A percentile compares a stretch with the other conserved stretches of the same genome.
phyloP scores from a whole-genome alignment of 2,888 invertebrate species.

The Hydroisotoma schaefferi region DNA sequence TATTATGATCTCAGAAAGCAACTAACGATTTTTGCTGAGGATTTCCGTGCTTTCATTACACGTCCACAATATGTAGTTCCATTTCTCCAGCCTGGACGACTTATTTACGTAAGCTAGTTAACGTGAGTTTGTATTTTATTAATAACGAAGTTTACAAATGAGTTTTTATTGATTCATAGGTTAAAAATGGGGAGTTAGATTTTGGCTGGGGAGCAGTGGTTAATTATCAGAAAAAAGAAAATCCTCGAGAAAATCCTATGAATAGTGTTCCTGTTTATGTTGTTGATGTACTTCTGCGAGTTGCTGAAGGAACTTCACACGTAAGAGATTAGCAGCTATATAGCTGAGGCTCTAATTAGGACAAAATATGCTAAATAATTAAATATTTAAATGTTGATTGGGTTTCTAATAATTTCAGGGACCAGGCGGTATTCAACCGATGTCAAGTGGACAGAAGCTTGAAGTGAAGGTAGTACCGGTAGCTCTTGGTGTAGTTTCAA shows the following conservation, averaged over 20 bases:
- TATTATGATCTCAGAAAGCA: constrained; percentile 84
- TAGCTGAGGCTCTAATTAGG: no score
- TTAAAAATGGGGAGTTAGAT: constrained; percentile 75
- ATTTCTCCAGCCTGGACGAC: constrained; percentile 89
- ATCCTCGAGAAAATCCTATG: constrained; percentile 50
- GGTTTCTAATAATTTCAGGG: no score
- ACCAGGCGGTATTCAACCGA: constrained; percentile 53
- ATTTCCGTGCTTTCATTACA: constrained; percentile 75
- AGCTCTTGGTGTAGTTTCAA: constrained; percentile 72
- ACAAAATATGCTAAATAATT: no score
- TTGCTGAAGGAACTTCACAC: constrained; percentile 52
- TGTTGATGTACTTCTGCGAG: constrained; percentile 78
- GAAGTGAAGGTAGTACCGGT: constrained; percentile 89
- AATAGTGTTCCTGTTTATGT: constrained; percentile 57
- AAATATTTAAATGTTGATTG: no score
- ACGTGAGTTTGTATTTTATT: no score
- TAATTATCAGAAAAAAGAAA: constrained; percentile 74
- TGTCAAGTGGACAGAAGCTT: constrained; percentile 63
- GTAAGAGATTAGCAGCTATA: no score
- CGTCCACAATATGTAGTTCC: constrained; percentile 80
- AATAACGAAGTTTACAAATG: no score
- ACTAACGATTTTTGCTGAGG: constrained; percentile 67
- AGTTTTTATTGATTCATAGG: constrained; percentile 58
- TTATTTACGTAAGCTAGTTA: constrained; percentile 70
- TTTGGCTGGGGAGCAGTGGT: constrained; percentile 97